Percentiles rank a stretch among this genome's conserved stretches.
Conservation (phyloP, 30 jellyfish, hydroid and myxozoan species). For the Rhopilema esculentum region DNA sequence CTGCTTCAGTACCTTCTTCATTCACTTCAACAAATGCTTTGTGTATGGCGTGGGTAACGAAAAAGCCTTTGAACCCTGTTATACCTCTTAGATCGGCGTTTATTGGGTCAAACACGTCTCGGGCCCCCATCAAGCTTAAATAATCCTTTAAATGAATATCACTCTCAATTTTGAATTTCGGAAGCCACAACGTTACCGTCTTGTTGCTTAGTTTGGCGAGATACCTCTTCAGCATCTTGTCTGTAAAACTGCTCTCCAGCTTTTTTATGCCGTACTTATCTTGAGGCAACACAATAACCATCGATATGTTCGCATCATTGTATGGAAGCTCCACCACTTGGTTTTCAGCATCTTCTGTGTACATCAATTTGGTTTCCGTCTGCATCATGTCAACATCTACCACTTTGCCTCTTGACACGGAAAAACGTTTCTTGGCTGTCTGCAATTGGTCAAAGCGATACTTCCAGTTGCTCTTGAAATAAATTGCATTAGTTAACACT, state of each 20-base stretch:
- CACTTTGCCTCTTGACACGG: slow-evolving; percentile 23
- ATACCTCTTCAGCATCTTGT: slow-evolving; percentile 20
- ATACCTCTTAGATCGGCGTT: slow-evolving; percentile 64
- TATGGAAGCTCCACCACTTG: slow-evolving; percentile 69
- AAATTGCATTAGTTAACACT: slow-evolving; percentile 68
- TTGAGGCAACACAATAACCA: slow-evolving; percentile 60
- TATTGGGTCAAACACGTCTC: slow-evolving; percentile 59
- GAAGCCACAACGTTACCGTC: slow-evolving; percentile 36
- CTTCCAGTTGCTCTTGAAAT: slow-evolving; percentile 73
- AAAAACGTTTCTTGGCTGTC: slow-evolving; percentile 20
- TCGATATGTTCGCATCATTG: slow-evolving; percentile 39
- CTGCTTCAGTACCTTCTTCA: slow-evolving; percentile 83
- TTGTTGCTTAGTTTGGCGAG: slow-evolving; percentile 7
- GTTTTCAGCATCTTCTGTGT: slow-evolving; percentile 40
- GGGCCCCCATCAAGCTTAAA: slow-evolving; percentile 57
- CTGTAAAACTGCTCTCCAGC: slow-evolving; percentile 51
- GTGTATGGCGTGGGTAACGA: slow-evolving; percentile 74
- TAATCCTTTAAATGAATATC: slow-evolving; percentile 52
- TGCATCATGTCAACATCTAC: slow-evolving; percentile 60
- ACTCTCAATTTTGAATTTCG: slow-evolving; percentile 59
- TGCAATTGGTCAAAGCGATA: slow-evolving; percentile 37
- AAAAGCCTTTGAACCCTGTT: slow-evolving; percentile 55
- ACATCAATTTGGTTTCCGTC: slow-evolving; percentile 4
- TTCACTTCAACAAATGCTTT: slow-evolving; percentile 70
- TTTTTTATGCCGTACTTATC: slow-evolving; percentile 4